phyloP scores from a whole-genome alignment of 2,888 invertebrate genomes.

The Pocota personata region DNA sequence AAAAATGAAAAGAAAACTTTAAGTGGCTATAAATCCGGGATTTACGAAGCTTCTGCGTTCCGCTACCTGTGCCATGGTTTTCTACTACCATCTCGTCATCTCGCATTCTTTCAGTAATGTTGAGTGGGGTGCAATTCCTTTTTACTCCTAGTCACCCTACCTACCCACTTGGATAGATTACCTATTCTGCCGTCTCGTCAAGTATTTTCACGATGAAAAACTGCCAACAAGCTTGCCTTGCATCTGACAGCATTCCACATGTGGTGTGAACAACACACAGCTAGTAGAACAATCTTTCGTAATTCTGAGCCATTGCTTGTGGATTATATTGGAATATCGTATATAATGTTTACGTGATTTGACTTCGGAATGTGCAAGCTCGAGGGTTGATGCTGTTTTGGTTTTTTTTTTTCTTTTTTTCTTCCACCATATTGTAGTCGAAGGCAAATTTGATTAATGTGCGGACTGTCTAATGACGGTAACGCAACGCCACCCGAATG shows the following conservation, averaged over 20 bases:
- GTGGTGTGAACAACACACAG: conserved; percentile 63
- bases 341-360: conserved; percentile 80
- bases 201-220: conserved; percentile 29
- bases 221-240: conserved; percentile 48
- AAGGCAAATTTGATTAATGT: conserved; percentile 72
- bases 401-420: conserved; percentile 8
- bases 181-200: conserved; percentile 60
- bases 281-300: conserved; percentile 68
- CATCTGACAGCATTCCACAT: conserved; percentile 63
- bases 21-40: conserved; percentile 82
- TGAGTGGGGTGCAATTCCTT: conserved; percentile 15
- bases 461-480: conserved; percentile 69
- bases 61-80: conserved; percentile 40
- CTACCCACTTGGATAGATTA: conserved; percentile 66
- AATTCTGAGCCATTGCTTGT: conserved; percentile 73
- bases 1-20: conserved; percentile 78
- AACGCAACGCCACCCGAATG: conserved; percentile 36
- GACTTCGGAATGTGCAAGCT: conserved; percentile 66
- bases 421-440: conserved; percentile 30
- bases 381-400: conserved; percentile 22
- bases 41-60: conserved; percentile 68
- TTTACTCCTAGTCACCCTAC: conserved; percentile 35
- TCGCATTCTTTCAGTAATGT: conserved; percentile 17
- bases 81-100: conserved; percentile 13
- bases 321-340: conserved; percentile 81